phyloP scores from a whole-genome alignment of 2,888 invertebrate genomes.

The Hymenopus coronatus region DNA sequence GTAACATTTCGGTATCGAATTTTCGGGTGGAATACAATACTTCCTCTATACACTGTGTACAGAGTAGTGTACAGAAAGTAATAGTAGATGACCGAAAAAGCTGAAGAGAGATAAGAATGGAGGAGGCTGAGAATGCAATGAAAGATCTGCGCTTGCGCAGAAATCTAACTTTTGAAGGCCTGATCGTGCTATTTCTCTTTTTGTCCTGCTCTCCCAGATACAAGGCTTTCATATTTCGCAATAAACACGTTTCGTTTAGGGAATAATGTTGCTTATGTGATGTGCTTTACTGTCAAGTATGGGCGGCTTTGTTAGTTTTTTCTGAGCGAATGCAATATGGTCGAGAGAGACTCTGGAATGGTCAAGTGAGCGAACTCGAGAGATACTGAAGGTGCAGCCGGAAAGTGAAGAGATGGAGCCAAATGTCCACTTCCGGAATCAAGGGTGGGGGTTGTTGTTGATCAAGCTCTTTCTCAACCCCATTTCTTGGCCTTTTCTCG shows the following conservation, averaged over 20 bases:
- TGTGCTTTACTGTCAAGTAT: not conserved
- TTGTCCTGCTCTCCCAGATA: not conserved
- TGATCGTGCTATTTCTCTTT: too few relatives aligned
- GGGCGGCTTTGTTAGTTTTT: not conserved
- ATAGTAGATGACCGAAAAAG: too few relatives aligned
- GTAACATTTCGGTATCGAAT: too few relatives aligned
- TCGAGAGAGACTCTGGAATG: not conserved
- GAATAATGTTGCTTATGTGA: not conserved
- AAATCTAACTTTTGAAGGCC: too few relatives aligned
- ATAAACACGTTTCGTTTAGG: too few relatives aligned
- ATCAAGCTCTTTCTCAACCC: constrained; percentile 1
- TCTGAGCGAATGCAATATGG: not conserved
- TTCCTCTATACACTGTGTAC: too few relatives aligned
- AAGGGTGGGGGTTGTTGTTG: not conserved
- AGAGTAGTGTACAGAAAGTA: too few relatives aligned
- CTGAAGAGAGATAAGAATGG: too few relatives aligned
- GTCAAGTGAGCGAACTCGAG: not conserved
- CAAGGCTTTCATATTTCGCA: not conserved
- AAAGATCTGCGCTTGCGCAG: too few relatives aligned
- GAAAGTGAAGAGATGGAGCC: not conserved
- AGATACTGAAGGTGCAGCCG: not conserved
- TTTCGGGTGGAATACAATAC: too few relatives aligned
- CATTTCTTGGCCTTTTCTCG: constrained; percentile 3
- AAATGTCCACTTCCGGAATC: constrained; percentile 28
- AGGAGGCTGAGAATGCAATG: too few relatives aligned